A percentile compares a stretch with the other conserved stretches of the same genome.
Evolutionary conservation across 2,113 vertebrate species (phyloP).

Genomic region (Polypterus senegalus): DNA sequence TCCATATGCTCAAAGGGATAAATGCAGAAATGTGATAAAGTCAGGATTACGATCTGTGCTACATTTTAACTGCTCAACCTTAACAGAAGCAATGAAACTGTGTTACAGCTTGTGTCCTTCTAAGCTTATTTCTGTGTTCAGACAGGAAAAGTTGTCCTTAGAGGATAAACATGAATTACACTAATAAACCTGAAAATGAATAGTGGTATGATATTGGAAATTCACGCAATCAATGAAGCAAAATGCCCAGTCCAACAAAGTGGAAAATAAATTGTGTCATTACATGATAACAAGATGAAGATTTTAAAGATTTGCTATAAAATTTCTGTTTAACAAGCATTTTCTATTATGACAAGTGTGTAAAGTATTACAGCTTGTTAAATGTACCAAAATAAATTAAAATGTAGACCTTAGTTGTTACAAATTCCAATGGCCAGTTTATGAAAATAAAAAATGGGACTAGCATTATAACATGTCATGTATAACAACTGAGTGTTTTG

Average conservation of each 20-base stretch:
- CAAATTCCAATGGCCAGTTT: no score
- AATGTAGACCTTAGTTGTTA: no score
- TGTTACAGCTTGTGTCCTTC: not conserved
- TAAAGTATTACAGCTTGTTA: no score
- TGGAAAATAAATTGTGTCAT: not conserved
- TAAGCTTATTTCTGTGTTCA: slow-evolving; percentile 2
- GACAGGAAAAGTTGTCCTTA: not conserved
- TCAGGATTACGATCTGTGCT: slow-evolving; percentile 25
- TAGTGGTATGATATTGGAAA: not conserved
- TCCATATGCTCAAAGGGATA: slow-evolving; percentile 19
- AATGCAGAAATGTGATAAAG: slow-evolving; percentile 26
- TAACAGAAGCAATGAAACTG: slow-evolving; percentile 15
- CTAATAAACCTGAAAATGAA: not conserved
- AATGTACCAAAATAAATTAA: no score
- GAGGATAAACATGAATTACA: not conserved
- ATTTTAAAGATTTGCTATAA: no score
- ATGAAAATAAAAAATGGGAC: no score
- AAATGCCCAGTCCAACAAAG: not conserved
- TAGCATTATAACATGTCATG: no score
- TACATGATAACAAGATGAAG: no score
- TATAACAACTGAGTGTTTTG: no score
- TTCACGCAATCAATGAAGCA: not conserved
- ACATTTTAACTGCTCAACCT: slow-evolving; percentile 21
- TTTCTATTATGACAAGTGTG: no score
- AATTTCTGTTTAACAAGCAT: no score